A percentile compares a stretch with the other conserved stretches of the same genome.
Evolutionary conservation across 2,797 vertebrate species (phyloP).

Genomic region (Sebastes diploproa): DNA sequence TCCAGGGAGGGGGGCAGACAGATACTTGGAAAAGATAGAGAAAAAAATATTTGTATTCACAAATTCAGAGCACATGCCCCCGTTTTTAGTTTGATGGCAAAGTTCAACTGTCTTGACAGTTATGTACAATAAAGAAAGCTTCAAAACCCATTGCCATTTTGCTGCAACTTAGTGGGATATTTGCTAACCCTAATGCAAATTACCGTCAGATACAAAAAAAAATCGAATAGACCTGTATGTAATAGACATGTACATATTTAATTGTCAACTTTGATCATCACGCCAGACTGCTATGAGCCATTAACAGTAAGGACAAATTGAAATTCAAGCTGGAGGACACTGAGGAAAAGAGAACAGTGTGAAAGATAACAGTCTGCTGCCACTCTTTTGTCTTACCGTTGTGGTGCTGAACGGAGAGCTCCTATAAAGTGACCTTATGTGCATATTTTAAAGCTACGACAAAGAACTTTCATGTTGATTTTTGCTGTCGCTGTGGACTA

Average conservation of each 20-base stretch:
- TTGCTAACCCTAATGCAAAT: background rate
- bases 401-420: too few species aligned
- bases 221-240: too few species aligned
- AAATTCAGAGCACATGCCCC: too few species aligned
- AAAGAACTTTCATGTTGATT: too few species aligned
- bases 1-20: background rate
- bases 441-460: background rate
- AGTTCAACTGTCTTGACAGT: too few species aligned
- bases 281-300: background rate
- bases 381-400: background rate
- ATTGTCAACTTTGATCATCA: constrained; percentile 17
- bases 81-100: too few species aligned
- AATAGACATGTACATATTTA: background rate
- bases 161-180: background rate
- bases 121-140: too few species aligned
- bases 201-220: background rate
- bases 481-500: too few species aligned
- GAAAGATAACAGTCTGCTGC: background rate
- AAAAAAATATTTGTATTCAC: background rate
- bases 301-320: background rate
- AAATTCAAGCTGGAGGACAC: too few species aligned
- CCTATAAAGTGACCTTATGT: background rate
- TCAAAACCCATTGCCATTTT: background rate
- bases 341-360: too few species aligned
- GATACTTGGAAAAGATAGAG: background rate